Percentiles rank a stretch among this genome's conserved stretches.
These are phyloP conservation scores for Amblyopsis rosae DNA, from an alignment of 2,113 vertebrate genomes.

Conservation along the genomic window DNA sequence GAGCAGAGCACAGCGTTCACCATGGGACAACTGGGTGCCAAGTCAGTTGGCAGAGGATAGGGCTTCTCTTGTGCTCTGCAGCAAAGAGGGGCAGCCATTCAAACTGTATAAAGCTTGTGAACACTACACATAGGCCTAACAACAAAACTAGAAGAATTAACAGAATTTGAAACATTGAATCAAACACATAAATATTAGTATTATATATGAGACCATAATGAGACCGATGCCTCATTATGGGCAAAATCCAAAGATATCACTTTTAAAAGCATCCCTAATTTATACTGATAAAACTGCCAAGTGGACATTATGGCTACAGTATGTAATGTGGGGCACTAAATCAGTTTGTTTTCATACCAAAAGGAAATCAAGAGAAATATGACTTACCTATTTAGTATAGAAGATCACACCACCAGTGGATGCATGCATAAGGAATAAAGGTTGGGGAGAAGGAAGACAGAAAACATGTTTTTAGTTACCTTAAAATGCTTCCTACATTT, in stretches of 20 bases:
- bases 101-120: neutral
- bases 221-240: too few species aligned
- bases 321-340: neutral
- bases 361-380: neutral
- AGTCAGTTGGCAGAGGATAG: conserved; percentile 23
- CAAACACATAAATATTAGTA: too few species aligned
- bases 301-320: too few species aligned
- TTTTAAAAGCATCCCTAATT: neutral
- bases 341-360: conserved; percentile 1
- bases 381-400: conserved; percentile 54
- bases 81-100: neutral
- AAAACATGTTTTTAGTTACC: conserved; percentile 36
- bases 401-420: conserved; percentile 13
- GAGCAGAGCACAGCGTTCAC: neutral
- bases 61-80: neutral
- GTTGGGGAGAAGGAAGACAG: conserved; percentile 4
- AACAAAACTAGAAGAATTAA: too few species aligned
- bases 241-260: neutral
- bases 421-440: conserved; percentile 15
- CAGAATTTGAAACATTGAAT: too few species aligned
- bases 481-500: neutral
- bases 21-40: conserved; percentile 12
- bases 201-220: too few species aligned
- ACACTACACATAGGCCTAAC: neutral
- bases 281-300: neutral